phyloP scores from a whole-genome alignment of 2,113 vertebrate genomes.

The Tyrannus savana region DNA sequence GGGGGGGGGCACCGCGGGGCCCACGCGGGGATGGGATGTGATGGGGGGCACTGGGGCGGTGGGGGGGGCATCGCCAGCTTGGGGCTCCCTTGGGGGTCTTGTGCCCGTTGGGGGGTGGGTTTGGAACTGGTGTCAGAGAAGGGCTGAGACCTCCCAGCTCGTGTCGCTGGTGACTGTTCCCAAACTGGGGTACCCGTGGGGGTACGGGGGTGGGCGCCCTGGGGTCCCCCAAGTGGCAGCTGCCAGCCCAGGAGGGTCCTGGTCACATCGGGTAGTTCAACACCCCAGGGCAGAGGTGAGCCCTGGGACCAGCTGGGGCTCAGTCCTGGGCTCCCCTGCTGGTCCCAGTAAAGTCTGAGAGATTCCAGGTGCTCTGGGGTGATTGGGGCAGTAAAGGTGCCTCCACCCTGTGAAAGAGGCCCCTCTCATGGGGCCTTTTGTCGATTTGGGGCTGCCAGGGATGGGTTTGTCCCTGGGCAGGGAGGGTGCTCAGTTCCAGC shows the following conservation, averaged over 20 bases:
- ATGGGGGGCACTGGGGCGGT: background rate
- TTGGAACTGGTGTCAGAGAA: background rate
- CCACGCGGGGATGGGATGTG: background rate
- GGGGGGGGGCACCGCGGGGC: background rate
- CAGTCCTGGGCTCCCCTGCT: background rate
- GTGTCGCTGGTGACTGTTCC: background rate
- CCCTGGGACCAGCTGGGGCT: background rate
- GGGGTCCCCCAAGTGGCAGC: background rate
- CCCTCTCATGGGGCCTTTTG: background rate
- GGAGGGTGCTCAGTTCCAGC: background rate
- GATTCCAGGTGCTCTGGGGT: background rate
- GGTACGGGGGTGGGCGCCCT: too few species aligned
- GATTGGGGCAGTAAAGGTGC: rapidly evolving
- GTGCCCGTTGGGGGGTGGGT: background rate
- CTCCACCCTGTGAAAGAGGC: background rate
- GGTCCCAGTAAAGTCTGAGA: background rate
- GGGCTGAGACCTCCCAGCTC: background rate
- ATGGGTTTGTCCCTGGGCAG: rapidly evolving
- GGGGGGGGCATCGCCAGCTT: rapidly evolving
- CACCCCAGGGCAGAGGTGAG: background rate
- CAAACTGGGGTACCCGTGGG: background rate
- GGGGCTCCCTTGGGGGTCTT: background rate
- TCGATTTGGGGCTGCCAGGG: background rate
- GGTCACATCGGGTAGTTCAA: background rate
- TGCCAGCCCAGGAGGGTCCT: background rate